Conservation (phyloP, 1,140 invertebrate genomes). For the Grapholita molesta region DNA sequence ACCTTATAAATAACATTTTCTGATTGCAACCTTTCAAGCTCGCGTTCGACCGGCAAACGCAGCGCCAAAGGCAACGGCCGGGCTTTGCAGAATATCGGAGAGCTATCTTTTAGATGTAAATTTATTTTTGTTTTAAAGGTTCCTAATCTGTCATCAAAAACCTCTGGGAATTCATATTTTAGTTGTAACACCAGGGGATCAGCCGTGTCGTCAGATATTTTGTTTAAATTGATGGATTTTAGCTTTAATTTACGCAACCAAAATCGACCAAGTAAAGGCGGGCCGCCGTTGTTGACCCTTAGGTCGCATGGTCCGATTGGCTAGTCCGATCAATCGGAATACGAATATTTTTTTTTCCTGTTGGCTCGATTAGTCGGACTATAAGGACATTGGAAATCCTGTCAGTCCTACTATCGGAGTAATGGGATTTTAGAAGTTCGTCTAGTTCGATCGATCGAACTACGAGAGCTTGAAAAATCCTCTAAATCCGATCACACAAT, state of each 20-base stretch:
- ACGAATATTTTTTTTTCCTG: too few relatives aligned
- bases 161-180: constrained; percentile 3
- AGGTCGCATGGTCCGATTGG: too few relatives aligned
- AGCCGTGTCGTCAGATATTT: not conserved
- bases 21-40: constrained; percentile 3
- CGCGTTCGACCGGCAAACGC: constrained; percentile 12
- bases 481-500: too few relatives aligned
- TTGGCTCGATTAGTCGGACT: too few relatives aligned
- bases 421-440: too few relatives aligned
- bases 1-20: constrained; percentile 15
- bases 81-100: constrained; percentile 35
- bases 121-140: constrained; percentile 4
- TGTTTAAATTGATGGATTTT: not conserved
- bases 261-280: not conserved
- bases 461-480: too few relatives aligned
- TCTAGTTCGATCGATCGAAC: too few relatives aligned
- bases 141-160: not conserved
- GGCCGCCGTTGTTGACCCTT: not conserved
- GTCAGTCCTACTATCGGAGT: too few relatives aligned
- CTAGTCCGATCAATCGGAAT: too few relatives aligned
- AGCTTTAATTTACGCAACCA: not conserved
- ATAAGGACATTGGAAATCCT: too few relatives aligned
- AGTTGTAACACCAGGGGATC: not conserved
- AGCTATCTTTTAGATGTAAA: constrained; percentile 14
- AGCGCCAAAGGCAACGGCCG: constrained; percentile 26